These are phyloP conservation scores for Propithecus coquereli DNA, from an alignment of 2,113 vertebrate genomes.

Conservation along the genomic window DNA sequence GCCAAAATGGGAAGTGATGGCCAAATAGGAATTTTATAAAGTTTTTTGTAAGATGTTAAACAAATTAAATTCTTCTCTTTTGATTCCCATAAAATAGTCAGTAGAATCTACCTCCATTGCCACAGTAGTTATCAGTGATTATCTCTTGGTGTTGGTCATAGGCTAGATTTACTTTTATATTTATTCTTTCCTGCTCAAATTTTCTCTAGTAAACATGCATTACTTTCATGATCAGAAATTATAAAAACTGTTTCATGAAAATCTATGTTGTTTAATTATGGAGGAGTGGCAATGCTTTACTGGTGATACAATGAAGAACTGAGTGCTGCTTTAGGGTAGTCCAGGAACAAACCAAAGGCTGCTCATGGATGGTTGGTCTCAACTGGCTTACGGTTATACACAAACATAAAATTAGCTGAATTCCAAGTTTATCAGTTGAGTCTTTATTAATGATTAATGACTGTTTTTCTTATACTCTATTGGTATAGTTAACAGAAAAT, in stretches of 20 bases:
- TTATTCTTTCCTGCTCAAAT: background rate
- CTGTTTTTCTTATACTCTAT: background rate
- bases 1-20: background rate
- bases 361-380: background rate
- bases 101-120: background rate
- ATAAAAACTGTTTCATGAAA: background rate
- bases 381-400: background rate
- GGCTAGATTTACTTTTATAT: background rate
- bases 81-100: background rate
- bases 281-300: background rate
- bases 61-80: background rate
- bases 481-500: background rate
- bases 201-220: background rate
- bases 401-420: conserved; percentile 3
- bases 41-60: background rate
- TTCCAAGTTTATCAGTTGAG: background rate
- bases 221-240: background rate
- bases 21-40: background rate
- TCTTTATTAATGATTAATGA: background rate
- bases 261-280: background rate
- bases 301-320: background rate
- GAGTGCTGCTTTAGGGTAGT: background rate
- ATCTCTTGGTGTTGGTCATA: background rate
- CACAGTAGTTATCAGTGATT: background rate
- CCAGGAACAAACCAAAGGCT: background rate